Percentiles rank a stretch among this genome's conserved stretches.
Evolutionary conservation across 2,888 invertebrate species (phyloP).

Genomic region (Hedychridium roseum): DNA sequence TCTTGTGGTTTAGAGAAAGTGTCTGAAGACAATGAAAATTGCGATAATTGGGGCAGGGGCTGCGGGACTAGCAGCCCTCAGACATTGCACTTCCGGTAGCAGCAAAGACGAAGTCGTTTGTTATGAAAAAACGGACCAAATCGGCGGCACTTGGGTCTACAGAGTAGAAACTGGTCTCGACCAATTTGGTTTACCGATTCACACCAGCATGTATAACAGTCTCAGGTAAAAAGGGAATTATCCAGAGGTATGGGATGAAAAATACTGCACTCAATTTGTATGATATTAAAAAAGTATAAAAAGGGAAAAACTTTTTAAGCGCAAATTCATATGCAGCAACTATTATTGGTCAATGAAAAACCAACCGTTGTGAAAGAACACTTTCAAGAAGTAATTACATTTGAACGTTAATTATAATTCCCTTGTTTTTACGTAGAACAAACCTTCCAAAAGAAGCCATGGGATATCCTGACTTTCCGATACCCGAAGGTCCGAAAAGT

Average conservation of each 20-base stretch:
- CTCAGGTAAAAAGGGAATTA: constrained; percentile 77
- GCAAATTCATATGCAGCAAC: no score
- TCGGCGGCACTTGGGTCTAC: constrained; percentile 94
- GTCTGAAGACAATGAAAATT: constrained; percentile 63
- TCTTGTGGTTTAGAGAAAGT: constrained; percentile 8
- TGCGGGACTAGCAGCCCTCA: constrained; percentile 83
- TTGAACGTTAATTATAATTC: no score
- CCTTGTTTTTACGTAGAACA: constrained; percentile 74
- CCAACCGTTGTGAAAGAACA: no score
- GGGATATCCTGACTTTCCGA: constrained; percentile 88
- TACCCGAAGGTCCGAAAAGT: constrained; percentile 75
- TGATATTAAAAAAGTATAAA: no score
- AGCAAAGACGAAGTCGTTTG: constrained; percentile 69
- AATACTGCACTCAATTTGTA: no score
- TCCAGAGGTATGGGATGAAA: no score
- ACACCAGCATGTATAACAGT: constrained; percentile 91
- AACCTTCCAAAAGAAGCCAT: constrained; percentile 94
- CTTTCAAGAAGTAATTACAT: no score
- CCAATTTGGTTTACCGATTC: constrained; percentile 80
- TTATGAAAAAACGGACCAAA: constrained; percentile 76
- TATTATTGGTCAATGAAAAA: no score
- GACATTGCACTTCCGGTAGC: constrained; percentile 68
- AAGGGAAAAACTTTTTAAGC: no score
- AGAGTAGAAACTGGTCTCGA: constrained; percentile 80
- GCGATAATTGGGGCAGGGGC: constrained; percentile 90